phyloP scores from a whole-genome alignment of 2,888 invertebrate species.

The Drosophila cyrtoloma region DNA sequence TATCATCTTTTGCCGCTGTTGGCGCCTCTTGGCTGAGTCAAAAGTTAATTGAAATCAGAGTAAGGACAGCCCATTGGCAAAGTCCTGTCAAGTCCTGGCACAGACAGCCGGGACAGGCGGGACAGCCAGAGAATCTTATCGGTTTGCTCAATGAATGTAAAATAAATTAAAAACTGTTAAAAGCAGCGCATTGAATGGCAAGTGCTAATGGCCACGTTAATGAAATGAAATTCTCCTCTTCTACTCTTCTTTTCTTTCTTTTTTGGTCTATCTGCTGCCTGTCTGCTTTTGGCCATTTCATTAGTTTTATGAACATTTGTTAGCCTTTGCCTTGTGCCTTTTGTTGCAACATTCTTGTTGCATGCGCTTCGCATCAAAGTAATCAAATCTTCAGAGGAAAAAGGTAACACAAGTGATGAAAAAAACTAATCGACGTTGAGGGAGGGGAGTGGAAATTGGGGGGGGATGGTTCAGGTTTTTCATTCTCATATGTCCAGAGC shows the following conservation, averaged over 20 bases:
- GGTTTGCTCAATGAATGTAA: conserved; percentile 72
- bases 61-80: conserved; percentile 64
- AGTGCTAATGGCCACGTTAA: conserved; percentile 77
- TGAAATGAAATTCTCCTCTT: conserved; percentile 61
- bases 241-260: background rate
- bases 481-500: conserved; percentile 25
- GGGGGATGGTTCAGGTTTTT: background rate
- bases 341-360: conserved; percentile 30
- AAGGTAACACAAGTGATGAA: conserved; percentile 4
- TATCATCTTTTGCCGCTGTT: conserved; percentile 58
- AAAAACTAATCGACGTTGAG: background rate
- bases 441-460: background rate
- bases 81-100: conserved; percentile 17
- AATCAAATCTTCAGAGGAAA: conserved; percentile 54
- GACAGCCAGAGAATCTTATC: conserved; percentile 54
- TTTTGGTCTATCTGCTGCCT: background rate
- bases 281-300: conserved; percentile 44
- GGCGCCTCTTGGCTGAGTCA: conserved; percentile 59
- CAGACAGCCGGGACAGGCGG: conserved; percentile 3
- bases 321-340: conserved; percentile 46
- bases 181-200: conserved; percentile 71
- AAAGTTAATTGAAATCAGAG: conserved; percentile 82
- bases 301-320: conserved; percentile 64
- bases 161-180: conserved; percentile 76
- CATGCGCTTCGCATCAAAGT: conserved; percentile 55